phyloP scores from a whole-genome alignment of 2,888 invertebrate genomes.

The Tinea pellionella region DNA sequence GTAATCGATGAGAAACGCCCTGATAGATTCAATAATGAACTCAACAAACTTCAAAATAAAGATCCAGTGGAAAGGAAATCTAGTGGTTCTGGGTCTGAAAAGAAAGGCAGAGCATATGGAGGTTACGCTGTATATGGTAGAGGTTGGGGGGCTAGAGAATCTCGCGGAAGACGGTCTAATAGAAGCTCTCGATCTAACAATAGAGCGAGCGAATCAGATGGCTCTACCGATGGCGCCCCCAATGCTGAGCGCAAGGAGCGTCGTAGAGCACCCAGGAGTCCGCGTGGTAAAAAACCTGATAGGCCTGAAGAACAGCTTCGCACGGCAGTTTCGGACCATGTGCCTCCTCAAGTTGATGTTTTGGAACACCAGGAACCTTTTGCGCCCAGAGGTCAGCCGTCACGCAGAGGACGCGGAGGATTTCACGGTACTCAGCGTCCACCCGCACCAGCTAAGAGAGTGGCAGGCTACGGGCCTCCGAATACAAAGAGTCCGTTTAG shows the following conservation, averaged over 20 bases:
- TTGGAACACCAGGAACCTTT: conserved; percentile 76
- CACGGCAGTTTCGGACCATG: background rate
- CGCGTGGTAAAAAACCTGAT: conserved; percentile 68
- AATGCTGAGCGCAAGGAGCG: conserved; percentile 62
- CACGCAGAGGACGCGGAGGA: conserved; percentile 83
- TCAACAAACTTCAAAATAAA: conserved; percentile 57
- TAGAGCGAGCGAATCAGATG: conserved; percentile 78
- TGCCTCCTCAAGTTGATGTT: conserved; percentile 25
- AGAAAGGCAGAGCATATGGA: conserved; percentile 62
- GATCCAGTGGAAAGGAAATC: conserved; percentile 58
- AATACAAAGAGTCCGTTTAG: conserved; percentile 82
- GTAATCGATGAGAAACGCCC: conserved; percentile 43
- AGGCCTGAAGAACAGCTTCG: conserved; percentile 20
- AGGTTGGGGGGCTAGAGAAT: conserved; percentile 59
- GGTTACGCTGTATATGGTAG: conserved; percentile 57
- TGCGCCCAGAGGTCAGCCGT: conserved; percentile 90
- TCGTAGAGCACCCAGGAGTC: conserved; percentile 65
- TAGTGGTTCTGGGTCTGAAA: conserved; percentile 58
- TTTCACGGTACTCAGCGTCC: conserved; percentile 55
- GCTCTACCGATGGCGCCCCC: conserved; percentile 77
- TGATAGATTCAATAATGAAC: conserved; percentile 44
- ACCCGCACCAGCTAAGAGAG: conserved; percentile 69
- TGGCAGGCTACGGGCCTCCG: conserved; percentile 84
- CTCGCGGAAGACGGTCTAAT: conserved; percentile 61
- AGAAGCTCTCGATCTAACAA: conserved; percentile 58